A percentile compares a stretch with the other conserved stretches of the same genome.
Conservation (phyloP, 2,113 vertebrate species). For the Cyanistes caeruleus region DNA sequence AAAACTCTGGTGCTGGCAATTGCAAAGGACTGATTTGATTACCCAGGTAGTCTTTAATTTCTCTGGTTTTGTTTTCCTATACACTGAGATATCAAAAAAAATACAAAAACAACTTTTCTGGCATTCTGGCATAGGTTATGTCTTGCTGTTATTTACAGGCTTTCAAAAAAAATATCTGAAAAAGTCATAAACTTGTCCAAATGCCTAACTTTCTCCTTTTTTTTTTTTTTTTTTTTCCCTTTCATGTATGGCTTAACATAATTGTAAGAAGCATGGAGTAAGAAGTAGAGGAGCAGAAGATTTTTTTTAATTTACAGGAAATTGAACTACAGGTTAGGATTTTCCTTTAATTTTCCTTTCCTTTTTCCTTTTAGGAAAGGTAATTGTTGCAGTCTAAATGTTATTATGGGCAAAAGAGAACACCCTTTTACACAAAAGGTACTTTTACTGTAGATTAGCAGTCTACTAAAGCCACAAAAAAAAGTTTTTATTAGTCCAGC, state of each 20-base stretch:
- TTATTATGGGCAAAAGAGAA: not conserved
- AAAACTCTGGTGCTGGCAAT: not conserved
- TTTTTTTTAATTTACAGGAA: not conserved
- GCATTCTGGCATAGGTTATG: not conserved
- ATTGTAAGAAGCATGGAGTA: not conserved
- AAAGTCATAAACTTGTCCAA: not conserved
- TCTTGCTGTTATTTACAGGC: not conserved
- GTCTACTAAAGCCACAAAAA: not conserved
- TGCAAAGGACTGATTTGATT: not conserved
- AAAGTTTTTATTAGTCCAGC: not conserved
- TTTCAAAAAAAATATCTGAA: not conserved
- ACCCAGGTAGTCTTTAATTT: not conserved
- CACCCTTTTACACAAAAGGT: not conserved
- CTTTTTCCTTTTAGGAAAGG: not conserved
- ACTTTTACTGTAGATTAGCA: not conserved
- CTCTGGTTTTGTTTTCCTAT: not conserved
- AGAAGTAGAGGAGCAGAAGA: not conserved
- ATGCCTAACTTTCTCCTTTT: not conserved
- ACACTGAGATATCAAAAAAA: not conserved
- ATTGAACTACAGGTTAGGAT: not conserved
- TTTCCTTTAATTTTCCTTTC: not conserved
- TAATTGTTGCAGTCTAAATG: not conserved
- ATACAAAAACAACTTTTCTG: not conserved
- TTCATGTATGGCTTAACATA: not conserved
- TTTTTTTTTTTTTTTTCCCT: accelerated